phyloP scores from a whole-genome alignment of 2,888 invertebrate genomes.

The Tricholauxania praeusta region DNA sequence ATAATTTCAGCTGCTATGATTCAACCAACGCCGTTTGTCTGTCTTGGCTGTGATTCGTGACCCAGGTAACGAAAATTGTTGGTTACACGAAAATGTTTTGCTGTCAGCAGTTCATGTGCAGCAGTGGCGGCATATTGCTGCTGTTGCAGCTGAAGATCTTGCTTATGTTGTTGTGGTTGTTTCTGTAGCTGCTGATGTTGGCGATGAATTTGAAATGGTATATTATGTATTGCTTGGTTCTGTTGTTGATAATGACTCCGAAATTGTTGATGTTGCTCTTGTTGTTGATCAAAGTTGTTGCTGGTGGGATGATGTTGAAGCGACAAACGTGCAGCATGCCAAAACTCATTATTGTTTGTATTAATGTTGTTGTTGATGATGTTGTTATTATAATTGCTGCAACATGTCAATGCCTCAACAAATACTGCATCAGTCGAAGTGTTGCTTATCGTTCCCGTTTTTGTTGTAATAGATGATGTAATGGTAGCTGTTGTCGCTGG shows the following conservation, averaged over 20 bases:
- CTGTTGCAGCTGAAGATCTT: neutral
- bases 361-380: too few relatives aligned
- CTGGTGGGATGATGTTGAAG: neutral
- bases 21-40: constrained; percentile 7
- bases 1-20: neutral
- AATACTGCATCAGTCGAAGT: too few relatives aligned
- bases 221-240: neutral
- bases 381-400: too few relatives aligned
- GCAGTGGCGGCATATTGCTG: neutral
- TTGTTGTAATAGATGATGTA: too few relatives aligned
- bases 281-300: neutral
- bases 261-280: neutral
- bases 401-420: too few relatives aligned
- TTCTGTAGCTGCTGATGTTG: neutral
- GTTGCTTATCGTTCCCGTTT: too few relatives aligned
- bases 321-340: too few relatives aligned
- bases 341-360: too few relatives aligned
- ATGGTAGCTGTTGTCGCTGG: too few relatives aligned
- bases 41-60: neutral
- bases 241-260: too few relatives aligned
- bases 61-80: neutral
- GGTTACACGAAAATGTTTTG: neutral
- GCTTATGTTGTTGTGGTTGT: neutral
- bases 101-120: neutral
- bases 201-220: neutral